Conservation (phyloP, 2,797 vertebrate species). For the Phyllotis vaccarum region DNA sequence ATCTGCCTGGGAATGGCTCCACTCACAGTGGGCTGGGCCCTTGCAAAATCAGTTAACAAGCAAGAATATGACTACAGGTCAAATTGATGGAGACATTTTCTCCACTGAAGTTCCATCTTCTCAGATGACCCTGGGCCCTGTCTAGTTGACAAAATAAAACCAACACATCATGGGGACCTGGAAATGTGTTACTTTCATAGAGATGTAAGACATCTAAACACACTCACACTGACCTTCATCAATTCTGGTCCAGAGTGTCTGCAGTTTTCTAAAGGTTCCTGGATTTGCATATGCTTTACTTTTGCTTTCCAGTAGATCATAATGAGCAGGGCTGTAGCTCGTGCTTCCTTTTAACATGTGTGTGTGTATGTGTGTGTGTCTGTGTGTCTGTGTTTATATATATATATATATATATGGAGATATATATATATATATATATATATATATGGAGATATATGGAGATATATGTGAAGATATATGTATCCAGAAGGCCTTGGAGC, state of each 20-base stretch:
- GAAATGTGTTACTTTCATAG: neutral
- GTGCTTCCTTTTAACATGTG: conserved; percentile 10
- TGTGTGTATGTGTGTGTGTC: no score
- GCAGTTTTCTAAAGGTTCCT: conserved; percentile 8
- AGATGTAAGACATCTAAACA: neutral
- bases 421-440: no score
- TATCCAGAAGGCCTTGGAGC: neutral
- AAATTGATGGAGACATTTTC: neutral
- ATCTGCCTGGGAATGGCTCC: no score
- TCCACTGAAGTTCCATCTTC: neutral
- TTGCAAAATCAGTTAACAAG: no score
- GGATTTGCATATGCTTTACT: neutral
- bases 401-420: no score
- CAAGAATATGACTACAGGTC: no score
- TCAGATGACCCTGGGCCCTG: neutral
- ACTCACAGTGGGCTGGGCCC: no score
- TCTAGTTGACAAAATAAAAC: neutral
- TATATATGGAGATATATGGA: no score
- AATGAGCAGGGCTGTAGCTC: neutral
- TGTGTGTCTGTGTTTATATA: no score
- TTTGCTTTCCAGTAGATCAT: conserved; percentile 22
- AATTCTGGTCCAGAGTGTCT: neutral
- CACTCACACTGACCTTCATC: neutral
- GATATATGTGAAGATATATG: no score
- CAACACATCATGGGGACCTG: neutral